Base-by-base conservation (phyloP, 2,888 invertebrate genomes). In the Pocota personata region DNA sequence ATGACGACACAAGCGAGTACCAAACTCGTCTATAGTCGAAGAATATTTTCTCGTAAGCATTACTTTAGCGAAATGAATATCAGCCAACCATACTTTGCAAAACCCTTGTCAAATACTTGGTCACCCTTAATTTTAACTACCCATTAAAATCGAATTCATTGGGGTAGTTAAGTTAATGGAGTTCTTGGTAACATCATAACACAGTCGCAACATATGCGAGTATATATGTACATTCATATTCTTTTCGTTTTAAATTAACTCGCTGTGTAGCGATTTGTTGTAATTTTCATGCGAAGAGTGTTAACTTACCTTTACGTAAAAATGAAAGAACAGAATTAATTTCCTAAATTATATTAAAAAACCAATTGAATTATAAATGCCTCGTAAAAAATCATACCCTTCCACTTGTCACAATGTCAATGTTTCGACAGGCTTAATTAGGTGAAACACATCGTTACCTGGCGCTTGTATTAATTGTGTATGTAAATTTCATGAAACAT, bases 381-480 rank as follows among this genome's bases (percentile, higher is more conserved):
- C 19, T 43, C 55, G 43, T 16, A 43, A 69, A 12, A 55, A 52
- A 27, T 43, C 12, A 69, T n/a, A 40, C 69, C 43, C 35, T 62
- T 75, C 67, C 50, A 27, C 69, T 46, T 67, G 80, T 80, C 73
- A 57, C 60, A 69, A 75, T 48, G 52, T 82, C 75, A 82, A 69
- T 58, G 37, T 46, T 62, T 43, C 19, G 72, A 75, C 67, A 69
- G 52, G 52, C 37, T 82, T 75, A 82, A 82, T 82, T 75, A 75
- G 75, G 52, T 62, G 60, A 19, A 55, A 75, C 80, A 73, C 67
- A 27, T 52, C 62, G 46, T 60, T 82, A 62, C 80, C 48, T 73
- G 80, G 80, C 80, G 80, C 80, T 80, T 73, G 52, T 73, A 67
- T 67, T 73, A 80, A 73, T 73, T 67, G 64, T 66, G 58, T 67